phyloP scores from a whole-genome alignment of 2,113 vertebrate genomes.

The Apaloderma vittatum region DNA sequence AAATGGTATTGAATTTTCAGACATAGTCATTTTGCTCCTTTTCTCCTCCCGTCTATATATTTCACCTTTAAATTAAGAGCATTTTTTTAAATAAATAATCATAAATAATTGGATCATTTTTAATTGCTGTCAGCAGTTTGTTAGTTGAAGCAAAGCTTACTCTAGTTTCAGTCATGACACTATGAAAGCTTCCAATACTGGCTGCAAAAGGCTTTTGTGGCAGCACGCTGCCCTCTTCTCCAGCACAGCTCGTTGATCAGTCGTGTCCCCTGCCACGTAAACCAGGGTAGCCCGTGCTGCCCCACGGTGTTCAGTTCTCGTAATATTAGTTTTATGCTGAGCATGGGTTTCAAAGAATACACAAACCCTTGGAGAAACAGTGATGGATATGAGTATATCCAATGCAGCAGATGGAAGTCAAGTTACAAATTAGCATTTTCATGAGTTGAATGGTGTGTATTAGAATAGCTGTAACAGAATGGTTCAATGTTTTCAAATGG shows the following conservation, averaged over 20 bases:
- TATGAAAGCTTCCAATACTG: not conserved
- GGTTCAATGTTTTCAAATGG: not conserved
- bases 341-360: not conserved
- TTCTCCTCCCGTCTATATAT: slow-evolving; percentile 42
- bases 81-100: not conserved
- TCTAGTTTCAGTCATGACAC: slow-evolving; percentile 1
- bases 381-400: not conserved
- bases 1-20: slow-evolving; percentile 52
- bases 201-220: not conserved
- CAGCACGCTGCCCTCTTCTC: not conserved
- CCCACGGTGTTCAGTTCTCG: not conserved
- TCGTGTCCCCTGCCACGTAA: not conserved
- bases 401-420: not conserved
- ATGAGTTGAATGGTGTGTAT: not conserved
- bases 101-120: slow-evolving; percentile 54
- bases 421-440: not conserved
- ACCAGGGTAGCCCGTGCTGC: not conserved
- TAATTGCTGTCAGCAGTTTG: slow-evolving; percentile 60
- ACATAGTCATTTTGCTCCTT: slow-evolving; percentile 33
- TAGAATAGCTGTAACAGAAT: not conserved
- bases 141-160: slow-evolving; percentile 49
- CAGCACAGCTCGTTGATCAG: not conserved
- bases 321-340: not conserved
- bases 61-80: slow-evolving; percentile 59
- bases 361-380: not conserved